Evolutionary conservation across 1,140 invertebrate genomes (phyloP).

Genomic region (Geopemphigus sp.): DNA sequence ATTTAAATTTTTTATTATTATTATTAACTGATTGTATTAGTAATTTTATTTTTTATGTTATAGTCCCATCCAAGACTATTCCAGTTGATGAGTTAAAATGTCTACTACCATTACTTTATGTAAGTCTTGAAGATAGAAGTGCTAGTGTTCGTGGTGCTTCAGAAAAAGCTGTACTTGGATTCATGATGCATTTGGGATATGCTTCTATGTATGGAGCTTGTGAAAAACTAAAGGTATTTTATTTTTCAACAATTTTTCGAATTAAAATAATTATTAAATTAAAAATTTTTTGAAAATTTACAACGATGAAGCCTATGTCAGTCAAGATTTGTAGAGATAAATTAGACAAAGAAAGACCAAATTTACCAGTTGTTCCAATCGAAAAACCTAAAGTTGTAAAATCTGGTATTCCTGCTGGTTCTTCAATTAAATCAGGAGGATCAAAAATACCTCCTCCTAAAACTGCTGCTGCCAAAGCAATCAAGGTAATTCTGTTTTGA

Average conservation of each 20-base stretch:
- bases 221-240: slow-evolving; percentile 71
- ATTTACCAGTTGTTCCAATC: slow-evolving; percentile 37
- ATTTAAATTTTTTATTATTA: slow-evolving; percentile 1
- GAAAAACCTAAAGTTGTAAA: slow-evolving; percentile 38
- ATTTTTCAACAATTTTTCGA: background rate
- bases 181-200: slow-evolving; percentile 91
- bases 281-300: too few relatives aligned
- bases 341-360: slow-evolving; percentile 39
- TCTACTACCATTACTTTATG: slow-evolving; percentile 77
- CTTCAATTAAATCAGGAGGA: slow-evolving; percentile 33
- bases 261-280: background rate
- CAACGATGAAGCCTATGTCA: slow-evolving; percentile 22
- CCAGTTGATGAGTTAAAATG: slow-evolving; percentile 76
- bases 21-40: background rate
- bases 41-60: background rate
- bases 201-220: slow-evolving; percentile 75
- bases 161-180: slow-evolving; percentile 81
- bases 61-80: slow-evolving; percentile 56
- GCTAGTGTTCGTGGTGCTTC: slow-evolving; percentile 87
- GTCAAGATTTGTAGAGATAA: slow-evolving; percentile 33
- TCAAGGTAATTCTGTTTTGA: slow-evolving; percentile 9
- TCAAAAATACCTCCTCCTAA: slow-evolving; percentile 11
- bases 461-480: slow-evolving; percentile 3
- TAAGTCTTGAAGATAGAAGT: slow-evolving; percentile 85
- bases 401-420: slow-evolving; percentile 48